Evolutionary conservation across 2,113 vertebrate genomes (phyloP).

Genomic region (Malurus elegans): DNA sequence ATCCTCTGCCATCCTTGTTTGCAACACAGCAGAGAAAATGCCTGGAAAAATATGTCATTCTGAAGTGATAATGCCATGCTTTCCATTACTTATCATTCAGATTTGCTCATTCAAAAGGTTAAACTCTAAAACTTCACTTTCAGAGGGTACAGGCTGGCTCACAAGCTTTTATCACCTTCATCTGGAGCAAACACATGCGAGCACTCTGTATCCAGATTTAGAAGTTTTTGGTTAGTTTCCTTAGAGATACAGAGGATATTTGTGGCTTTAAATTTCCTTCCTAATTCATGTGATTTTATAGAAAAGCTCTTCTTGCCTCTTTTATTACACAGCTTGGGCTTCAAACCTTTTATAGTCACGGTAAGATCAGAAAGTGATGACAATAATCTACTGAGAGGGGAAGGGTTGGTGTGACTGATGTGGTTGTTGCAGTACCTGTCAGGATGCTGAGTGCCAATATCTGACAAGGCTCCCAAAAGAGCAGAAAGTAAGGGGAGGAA

Average conservation of each 20-base stretch:
- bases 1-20: background rate
- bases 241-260: background rate
- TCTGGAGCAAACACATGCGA: background rate
- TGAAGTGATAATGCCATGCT: background rate
- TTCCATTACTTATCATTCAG: background rate
- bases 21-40: background rate
- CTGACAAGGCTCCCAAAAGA: background rate
- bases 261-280: conserved; percentile 23
- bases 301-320: background rate
- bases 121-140: background rate
- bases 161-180: background rate
- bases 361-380: background rate
- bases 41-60: background rate
- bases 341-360: background rate
- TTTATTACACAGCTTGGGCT: background rate
- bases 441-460: background rate
- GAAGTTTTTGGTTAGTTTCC: background rate
- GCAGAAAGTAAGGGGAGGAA: background rate
- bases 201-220: background rate
- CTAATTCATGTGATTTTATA: background rate
- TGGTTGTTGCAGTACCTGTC: background rate
- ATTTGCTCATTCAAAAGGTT: background rate
- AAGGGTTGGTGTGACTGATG: background rate
- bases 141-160: background rate
- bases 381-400: background rate